Evolutionary conservation across 2,888 invertebrate genomes (phyloP).

Genomic region (Yponomeuta plumbellus): DNA sequence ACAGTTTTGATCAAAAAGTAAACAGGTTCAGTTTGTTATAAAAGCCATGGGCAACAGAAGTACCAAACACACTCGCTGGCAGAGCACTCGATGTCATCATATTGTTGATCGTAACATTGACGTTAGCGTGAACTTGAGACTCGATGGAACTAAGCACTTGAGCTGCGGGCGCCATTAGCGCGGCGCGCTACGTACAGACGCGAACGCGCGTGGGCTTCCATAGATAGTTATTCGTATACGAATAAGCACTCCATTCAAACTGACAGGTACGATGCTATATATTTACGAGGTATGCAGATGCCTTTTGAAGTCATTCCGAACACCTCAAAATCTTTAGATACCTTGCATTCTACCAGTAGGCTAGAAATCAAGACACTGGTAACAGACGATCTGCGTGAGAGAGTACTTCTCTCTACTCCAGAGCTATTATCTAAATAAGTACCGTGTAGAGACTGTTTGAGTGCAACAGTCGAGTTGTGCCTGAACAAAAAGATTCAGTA

Average conservation of each 20-base stretch:
- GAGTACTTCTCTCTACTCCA: too few species aligned
- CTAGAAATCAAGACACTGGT: too few species aligned
- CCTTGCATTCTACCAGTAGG: too few species aligned
- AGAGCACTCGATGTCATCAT: neutral
- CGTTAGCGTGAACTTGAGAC: neutral
- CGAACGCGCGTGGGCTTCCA: neutral
- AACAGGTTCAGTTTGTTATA: neutral
- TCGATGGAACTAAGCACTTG: neutral
- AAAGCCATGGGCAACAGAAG: neutral
- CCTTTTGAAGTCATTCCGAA: too few species aligned
- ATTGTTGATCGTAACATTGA: neutral
- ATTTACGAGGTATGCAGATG: neutral
- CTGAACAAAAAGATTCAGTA: too few species aligned
- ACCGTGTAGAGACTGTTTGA: too few species aligned
- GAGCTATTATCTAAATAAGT: too few species aligned
- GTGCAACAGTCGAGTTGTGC: too few species aligned
- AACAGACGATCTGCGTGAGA: too few species aligned
- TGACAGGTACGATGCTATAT: neutral
- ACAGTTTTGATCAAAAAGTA: too few species aligned
- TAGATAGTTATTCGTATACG: neutral
- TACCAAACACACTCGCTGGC: neutral
- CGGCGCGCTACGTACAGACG: neutral
- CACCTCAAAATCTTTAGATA: too few species aligned
- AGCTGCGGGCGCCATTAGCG: neutral
- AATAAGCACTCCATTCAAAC: neutral